These are phyloP conservation scores for Hypothenemus hampei DNA, from an alignment of 1,140 invertebrate genomes.

Conservation along the genomic window DNA sequence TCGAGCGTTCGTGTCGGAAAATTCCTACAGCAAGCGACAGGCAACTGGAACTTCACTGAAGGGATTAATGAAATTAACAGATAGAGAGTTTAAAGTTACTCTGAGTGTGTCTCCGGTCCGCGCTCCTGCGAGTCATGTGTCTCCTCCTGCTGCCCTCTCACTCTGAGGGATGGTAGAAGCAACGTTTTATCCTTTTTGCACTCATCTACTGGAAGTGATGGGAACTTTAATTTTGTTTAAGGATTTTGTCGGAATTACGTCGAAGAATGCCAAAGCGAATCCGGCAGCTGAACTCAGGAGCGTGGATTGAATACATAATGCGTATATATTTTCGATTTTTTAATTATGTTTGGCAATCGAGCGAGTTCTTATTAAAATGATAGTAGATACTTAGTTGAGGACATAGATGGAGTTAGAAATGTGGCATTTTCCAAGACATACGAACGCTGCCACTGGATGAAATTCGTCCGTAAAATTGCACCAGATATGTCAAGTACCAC, in stretches of 20 bases:
- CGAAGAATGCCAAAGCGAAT: slow-evolving; percentile 11
- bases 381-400: too few species aligned
- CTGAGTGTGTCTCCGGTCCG: too few species aligned
- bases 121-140: slow-evolving; percentile 25
- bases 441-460: too few species aligned
- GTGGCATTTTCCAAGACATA: too few species aligned
- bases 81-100: slow-evolving; percentile 35
- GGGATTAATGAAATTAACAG: slow-evolving; percentile 36
- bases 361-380: too few species aligned
- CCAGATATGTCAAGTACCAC: too few species aligned
- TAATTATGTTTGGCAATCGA: background rate
- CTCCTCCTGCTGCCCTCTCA: background rate
- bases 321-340: background rate
- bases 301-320: too few species aligned
- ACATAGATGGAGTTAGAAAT: too few species aligned
- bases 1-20: too few species aligned
- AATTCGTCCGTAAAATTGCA: too few species aligned
- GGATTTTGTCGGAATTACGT: slow-evolving; percentile 30
- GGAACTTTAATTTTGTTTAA: slow-evolving; percentile 27
- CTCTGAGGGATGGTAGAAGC: background rate
- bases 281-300: too few species aligned
- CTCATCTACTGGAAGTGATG: slow-evolving; percentile 11
- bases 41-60: slow-evolving; percentile 26
- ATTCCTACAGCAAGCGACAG: too few species aligned
- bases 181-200: slow-evolving; percentile 21